A percentile compares a stretch with the other conserved stretches of the same genome.
phyloP scores from a whole-genome alignment of 2,113 vertebrate genomes.

The Gorsachius goisagi region DNA sequence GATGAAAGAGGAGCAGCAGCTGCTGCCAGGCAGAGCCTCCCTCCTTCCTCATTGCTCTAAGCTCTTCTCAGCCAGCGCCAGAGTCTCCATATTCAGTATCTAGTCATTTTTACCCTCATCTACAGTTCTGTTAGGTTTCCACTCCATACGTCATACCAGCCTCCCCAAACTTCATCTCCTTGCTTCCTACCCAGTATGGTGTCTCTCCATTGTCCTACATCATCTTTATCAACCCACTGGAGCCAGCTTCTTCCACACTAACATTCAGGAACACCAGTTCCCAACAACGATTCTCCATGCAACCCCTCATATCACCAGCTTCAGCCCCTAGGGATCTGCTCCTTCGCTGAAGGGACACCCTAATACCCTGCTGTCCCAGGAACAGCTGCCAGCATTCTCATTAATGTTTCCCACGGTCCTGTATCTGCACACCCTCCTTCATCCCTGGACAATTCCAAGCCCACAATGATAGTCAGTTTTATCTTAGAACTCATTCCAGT shows the following conservation, averaged over 20 bases:
- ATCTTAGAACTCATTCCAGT: background rate
- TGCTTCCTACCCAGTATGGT: background rate
- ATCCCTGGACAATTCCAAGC: background rate
- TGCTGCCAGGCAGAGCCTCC: background rate
- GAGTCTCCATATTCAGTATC: background rate
- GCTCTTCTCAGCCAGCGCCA: background rate
- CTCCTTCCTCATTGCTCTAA: background rate
- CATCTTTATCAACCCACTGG: background rate
- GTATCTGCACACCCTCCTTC: background rate
- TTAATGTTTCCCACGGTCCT: background rate
- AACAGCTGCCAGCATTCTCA: background rate
- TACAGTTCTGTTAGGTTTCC: background rate
- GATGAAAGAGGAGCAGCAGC: background rate
- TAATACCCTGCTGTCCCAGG: background rate
- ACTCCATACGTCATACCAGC: background rate
- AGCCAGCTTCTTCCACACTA: background rate
- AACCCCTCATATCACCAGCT: background rate
- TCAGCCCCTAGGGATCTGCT: background rate
- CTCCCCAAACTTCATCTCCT: background rate
- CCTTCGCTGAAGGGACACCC: background rate
- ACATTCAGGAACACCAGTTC: background rate
- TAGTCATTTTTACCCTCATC: background rate
- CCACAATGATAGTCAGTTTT: background rate
- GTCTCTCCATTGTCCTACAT: background rate
- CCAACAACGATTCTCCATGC: background rate